A percentile compares a stretch with the other conserved stretches of the same genome.
These are phyloP conservation scores for Nycticebus coucang DNA, from an alignment of 2,113 vertebrate species.

Conservation along the genomic window DNA sequence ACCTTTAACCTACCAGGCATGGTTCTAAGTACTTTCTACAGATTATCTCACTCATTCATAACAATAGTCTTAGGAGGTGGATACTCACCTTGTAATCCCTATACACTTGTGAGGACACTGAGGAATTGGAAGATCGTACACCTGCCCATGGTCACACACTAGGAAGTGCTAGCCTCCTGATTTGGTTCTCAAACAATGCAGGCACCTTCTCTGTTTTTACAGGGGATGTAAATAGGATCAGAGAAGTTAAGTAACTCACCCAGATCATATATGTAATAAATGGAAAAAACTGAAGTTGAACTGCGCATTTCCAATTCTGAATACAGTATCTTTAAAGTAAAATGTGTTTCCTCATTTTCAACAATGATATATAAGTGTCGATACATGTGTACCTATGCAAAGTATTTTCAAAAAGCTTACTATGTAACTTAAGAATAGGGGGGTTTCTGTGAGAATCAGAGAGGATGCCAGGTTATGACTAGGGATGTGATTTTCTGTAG, in stretches of 20 bases:
- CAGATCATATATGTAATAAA: not conserved
- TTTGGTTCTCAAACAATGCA: not conserved
- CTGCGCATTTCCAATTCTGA: not conserved
- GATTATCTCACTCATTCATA: not conserved
- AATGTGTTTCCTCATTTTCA: not conserved
- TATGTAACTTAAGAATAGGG: not conserved
- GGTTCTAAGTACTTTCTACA: not conserved
- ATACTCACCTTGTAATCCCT: not conserved
- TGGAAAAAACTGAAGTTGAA: not conserved
- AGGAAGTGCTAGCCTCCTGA: not conserved
- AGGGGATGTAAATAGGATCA: not conserved
- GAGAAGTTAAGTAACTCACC: not conserved
- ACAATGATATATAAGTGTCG: not conserved
- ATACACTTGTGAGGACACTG: not conserved
- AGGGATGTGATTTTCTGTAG: not conserved
- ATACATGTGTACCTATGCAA: not conserved
- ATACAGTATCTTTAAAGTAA: slow-evolving; percentile 13
- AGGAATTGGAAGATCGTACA: not conserved
- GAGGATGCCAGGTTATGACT: not conserved
- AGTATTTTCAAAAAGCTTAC: not conserved
- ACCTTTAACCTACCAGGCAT: not conserved
- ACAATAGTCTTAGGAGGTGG: not conserved
- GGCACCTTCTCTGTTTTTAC: not conserved
- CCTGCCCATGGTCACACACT: not conserved
- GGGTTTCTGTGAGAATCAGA: not conserved